Evolutionary conservation across 2,113 vertebrate genomes (phyloP).

Genomic region (Desmodus rotundus): DNA sequence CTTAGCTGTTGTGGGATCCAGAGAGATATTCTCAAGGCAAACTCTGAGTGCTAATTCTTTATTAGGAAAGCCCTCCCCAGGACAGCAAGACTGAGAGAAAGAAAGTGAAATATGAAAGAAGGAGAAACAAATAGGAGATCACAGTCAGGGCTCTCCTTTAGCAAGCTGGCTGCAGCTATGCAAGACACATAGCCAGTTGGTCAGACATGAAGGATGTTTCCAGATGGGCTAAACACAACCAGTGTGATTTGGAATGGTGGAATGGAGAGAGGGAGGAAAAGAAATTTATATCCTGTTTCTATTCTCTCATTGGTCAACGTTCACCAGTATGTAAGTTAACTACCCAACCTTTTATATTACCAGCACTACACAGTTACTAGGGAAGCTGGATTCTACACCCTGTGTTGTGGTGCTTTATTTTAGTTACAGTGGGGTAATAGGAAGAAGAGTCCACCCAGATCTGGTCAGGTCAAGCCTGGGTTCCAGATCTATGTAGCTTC

Average conservation of each 20-base stretch:
- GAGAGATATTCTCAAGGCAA: not conserved
- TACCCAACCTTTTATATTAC: not conserved
- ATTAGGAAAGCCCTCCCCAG: too few relatives aligned
- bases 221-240: not conserved
- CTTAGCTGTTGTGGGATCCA: not conserved
- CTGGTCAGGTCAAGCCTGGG: not conserved
- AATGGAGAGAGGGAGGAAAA: not conserved
- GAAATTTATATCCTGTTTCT: not conserved
- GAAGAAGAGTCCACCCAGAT: not conserved
- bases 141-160: not conserved
- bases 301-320: not conserved
- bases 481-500: not conserved
- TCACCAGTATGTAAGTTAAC: not conserved
- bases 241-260: not conserved
- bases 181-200: not conserved
- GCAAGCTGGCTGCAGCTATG: not conserved
- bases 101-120: not conserved
- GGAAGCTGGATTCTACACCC: too few relatives aligned
- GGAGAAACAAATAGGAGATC: not conserved
- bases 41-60: not conserved
- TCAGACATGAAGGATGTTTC: not conserved
- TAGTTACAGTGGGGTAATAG: not conserved
- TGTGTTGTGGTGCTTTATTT: not conserved
- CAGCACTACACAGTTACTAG: not conserved
- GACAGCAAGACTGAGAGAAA: not conserved